Conservation (phyloP, 2,888 invertebrate genomes). For the Petrolisthes cinctipes region DNA sequence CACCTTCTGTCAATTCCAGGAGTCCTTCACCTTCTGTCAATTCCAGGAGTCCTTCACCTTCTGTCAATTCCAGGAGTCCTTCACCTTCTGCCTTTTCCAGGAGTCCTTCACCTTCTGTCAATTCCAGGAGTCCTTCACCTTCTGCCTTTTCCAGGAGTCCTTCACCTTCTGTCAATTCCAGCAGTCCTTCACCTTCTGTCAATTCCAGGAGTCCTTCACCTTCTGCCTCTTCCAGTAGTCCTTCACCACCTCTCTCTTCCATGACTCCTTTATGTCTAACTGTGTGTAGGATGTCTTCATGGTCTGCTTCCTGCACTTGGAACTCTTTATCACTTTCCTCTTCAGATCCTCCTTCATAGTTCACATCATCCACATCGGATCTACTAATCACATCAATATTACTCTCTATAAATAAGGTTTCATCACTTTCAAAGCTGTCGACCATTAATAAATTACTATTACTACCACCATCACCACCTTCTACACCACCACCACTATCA, state of each 20-base stretch:
- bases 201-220: background rate
- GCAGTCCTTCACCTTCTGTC: background rate
- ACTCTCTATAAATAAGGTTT: too few relatives aligned
- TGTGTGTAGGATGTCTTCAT: background rate
- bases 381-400: too few relatives aligned
- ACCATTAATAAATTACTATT: too few relatives aligned
- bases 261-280: background rate
- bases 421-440: too few relatives aligned
- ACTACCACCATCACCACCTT: too few relatives aligned
- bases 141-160: background rate
- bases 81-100: background rate
- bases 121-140: background rate
- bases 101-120: background rate
- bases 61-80: background rate
- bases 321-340: background rate
- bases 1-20: background rate
- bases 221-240: background rate
- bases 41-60: background rate
- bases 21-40: background rate
- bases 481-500: too few relatives aligned
- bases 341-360: background rate
- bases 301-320: background rate
- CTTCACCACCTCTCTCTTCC: background rate
- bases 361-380: background rate
- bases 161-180: conserved; percentile 4